Evolutionary conservation across 2,888 invertebrate species (phyloP).

Genomic region (Ctena decussata): DNA sequence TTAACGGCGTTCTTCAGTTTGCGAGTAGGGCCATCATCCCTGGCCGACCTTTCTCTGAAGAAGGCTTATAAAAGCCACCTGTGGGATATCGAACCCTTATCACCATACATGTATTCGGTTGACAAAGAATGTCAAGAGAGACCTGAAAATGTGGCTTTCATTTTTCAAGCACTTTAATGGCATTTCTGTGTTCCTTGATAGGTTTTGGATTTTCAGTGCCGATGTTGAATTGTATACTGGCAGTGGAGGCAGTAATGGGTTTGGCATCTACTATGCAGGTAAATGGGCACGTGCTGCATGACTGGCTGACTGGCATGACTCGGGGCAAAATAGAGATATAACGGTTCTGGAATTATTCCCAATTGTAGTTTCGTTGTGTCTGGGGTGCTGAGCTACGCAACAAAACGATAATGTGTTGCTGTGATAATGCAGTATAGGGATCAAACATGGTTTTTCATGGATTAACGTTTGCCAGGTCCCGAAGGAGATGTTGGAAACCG

Average conservation of each 20-base stretch:
- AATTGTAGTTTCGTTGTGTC: constrained; percentile 30
- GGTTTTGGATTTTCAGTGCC: background rate
- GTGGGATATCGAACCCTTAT: no score
- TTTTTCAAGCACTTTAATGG: constrained; percentile 8
- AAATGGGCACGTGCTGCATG: constrained; percentile 16
- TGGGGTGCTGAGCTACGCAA: constrained; percentile 26
- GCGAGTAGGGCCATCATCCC: no score
- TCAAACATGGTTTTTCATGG: no score
- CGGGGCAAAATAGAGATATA: constrained; percentile 7
- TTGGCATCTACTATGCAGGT: constrained; percentile 28
- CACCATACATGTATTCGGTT: no score
- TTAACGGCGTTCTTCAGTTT: no score
- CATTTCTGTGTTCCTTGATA: constrained; percentile 33
- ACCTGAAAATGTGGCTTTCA: constrained; percentile 33
- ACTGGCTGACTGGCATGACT: background rate
- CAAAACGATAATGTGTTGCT: constrained; percentile 28
- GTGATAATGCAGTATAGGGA: constrained; percentile 35
- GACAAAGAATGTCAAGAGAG: background rate
- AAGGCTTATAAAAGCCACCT: no score
- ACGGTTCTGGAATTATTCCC: constrained; percentile 33
- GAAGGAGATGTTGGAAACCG: no score
- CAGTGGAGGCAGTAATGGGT: constrained; percentile 6
- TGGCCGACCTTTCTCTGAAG: no score
- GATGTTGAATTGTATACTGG: background rate
- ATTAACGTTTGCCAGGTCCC: no score